Percentiles rank a stretch among this genome's conserved stretches.
These are phyloP conservation scores for Actenoides lindsayi DNA, from an alignment of 2,113 vertebrate genomes.

Conservation along the genomic window DNA sequence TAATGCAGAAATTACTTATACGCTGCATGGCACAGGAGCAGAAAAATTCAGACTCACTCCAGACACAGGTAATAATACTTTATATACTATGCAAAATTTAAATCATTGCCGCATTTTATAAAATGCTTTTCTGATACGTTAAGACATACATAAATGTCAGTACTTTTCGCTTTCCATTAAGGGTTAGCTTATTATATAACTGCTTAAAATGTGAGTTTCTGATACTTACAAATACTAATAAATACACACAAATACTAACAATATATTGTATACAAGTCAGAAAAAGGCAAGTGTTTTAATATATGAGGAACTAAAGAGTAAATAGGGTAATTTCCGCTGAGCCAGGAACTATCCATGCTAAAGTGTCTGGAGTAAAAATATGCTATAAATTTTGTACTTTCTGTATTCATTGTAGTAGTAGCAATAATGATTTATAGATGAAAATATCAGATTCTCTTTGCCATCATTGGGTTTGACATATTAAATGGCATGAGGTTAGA, in stretches of 20 bases:
- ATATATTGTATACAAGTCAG: not conserved
- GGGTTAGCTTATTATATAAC: not conserved
- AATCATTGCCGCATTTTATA: not conserved
- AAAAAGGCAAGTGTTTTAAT: not conserved
- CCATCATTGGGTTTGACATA: not conserved
- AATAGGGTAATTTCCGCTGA: not conserved
- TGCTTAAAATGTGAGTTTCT: not conserved
- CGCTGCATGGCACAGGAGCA: slow-evolving; percentile 85
- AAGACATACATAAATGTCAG: not conserved
- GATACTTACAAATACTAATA: not conserved
- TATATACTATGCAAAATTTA: not conserved
- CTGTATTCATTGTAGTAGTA: not conserved
- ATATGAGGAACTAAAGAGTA: not conserved
- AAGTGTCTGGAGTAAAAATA: not conserved
- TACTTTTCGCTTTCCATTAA: not conserved
- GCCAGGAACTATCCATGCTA: not conserved
- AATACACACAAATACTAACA: not conserved
- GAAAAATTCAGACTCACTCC: slow-evolving; percentile 89
- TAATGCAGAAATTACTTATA: slow-evolving; percentile 92
- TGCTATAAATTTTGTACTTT: not conserved
- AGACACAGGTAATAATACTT: slow-evolving; percentile 84
- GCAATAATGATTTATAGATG: not conserved
- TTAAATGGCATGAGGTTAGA: not conserved
- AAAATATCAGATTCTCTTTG: not conserved
- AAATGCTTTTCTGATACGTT: not conserved